Evolutionary conservation across 2,797 vertebrate species (phyloP).

Genomic region (Ctenochaetus hawaiiensis): DNA sequence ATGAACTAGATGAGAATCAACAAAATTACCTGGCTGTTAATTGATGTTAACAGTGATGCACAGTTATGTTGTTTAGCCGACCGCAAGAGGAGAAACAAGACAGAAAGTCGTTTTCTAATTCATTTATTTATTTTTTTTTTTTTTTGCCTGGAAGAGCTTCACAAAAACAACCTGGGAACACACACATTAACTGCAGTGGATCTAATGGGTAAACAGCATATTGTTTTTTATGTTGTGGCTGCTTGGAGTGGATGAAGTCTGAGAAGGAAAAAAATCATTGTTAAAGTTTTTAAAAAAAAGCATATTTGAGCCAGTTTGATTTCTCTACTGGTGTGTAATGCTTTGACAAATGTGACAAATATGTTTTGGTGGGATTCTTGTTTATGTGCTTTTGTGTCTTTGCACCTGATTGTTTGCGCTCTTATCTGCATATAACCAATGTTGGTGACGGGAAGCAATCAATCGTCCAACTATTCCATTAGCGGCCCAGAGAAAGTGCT

Average conservation of each 20-base stretch:
- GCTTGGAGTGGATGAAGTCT: not conserved
- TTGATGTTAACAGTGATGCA: not conserved
- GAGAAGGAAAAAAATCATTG: not conserved
- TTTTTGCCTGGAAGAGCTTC: not conserved
- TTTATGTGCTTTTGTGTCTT: slow-evolving; percentile 31
- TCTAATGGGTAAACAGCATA: not conserved
- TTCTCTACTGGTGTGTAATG: slow-evolving; percentile 16
- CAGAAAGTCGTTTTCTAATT: not conserved
- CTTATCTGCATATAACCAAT: slow-evolving; percentile 72
- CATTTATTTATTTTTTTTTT: not conserved
- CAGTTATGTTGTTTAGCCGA: slow-evolving; percentile 4
- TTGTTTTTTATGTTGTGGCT: slow-evolving; percentile 8
- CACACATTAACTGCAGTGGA: not conserved
- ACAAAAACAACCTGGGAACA: not conserved
- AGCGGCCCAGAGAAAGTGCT: slow-evolving; percentile 33
- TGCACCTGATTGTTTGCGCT: slow-evolving; percentile 48
- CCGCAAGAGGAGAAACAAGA: not conserved
- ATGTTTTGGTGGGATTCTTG: slow-evolving; percentile 19
- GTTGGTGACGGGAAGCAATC: slow-evolving; percentile 68
- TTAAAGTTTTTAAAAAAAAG: not conserved
- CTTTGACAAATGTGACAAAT: slow-evolving; percentile 36
- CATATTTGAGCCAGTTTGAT: slow-evolving; percentile 4
- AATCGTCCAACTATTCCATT: slow-evolving; percentile 70
- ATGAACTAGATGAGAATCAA: not conserved
- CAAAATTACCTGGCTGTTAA: not conserved